Percentiles rank a stretch among this genome's conserved stretches.
phyloP scores from a whole-genome alignment of 2,113 vertebrate species.

The Vulpes vulpes region DNA sequence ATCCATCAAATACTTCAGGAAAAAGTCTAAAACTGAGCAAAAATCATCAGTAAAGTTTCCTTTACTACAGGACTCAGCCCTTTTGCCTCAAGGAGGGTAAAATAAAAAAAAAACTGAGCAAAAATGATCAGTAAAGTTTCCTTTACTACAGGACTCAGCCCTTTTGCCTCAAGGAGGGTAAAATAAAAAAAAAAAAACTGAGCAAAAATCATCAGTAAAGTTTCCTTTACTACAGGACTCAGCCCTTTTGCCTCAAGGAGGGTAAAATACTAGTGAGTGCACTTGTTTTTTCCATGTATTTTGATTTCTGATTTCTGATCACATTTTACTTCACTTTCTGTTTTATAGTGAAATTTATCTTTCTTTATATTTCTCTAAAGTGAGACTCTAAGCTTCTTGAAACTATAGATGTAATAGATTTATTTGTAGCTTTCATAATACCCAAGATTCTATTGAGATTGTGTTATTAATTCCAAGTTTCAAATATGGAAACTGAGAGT shows the following conservation, averaged over 20 bases:
- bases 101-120: too few relatives aligned
- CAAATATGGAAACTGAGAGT: neutral
- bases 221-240: neutral
- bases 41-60: neutral
- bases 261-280: neutral
- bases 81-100: neutral
- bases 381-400: neutral
- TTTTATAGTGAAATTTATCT: slow-evolving; percentile 16
- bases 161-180: too few relatives aligned
- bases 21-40: neutral
- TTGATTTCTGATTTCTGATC: neutral
- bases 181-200: too few relatives aligned
- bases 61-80: neutral
- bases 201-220: neutral
- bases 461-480: slow-evolving; percentile 32
- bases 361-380: slow-evolving; percentile 31
- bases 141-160: too few relatives aligned
- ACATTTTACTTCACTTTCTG: slow-evolving; percentile 29
- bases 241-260: neutral
- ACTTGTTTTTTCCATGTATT: neutral
- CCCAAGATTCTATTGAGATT: neutral
- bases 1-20: neutral
- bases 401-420: neutral
- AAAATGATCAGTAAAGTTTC: too few relatives aligned
- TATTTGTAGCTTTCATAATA: slow-evolving; percentile 17